Percentiles rank a stretch among this genome's conserved stretches.
phyloP scores from a whole-genome alignment of 2,797 vertebrate species.

The Rhinogobio ventralis region DNA sequence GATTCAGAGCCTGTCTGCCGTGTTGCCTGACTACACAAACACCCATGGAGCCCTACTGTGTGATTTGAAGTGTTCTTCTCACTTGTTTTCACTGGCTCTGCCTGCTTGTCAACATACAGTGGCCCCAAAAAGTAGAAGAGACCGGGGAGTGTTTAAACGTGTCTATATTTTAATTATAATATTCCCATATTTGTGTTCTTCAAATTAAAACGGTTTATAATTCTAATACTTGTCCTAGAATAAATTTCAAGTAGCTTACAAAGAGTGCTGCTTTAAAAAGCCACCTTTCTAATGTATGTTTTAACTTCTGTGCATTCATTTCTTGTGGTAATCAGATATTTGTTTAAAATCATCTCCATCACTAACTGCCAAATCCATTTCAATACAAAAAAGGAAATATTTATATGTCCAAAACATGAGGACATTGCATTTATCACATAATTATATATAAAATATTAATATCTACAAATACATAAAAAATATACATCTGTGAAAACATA shows the following conservation, averaged over 20 bases:
- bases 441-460: no score
- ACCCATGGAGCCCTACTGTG: conserved; percentile 88
- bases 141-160: background rate
- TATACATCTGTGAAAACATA: no score
- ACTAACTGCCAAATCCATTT: background rate
- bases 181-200: background rate
- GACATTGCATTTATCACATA: no score
- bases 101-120: conserved; percentile 8
- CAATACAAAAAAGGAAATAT: background rate
- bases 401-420: background rate
- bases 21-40: conserved; percentile 90
- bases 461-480: no score
- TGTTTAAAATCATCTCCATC: background rate
- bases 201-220: background rate
- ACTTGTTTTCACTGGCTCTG: conserved; percentile 20
- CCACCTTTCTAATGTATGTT: background rate
- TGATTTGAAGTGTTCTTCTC: conserved; percentile 68
- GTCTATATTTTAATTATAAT: background rate
- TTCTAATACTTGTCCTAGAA: background rate
- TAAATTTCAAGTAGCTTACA: background rate
- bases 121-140: conserved; percentile 14
- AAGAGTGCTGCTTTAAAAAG: background rate
- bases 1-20: conserved; percentile 87
- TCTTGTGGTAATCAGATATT: background rate
- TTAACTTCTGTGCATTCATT: background rate